Base-by-base conservation (phyloP, 1,140 invertebrate species). In the Monomorium pharaonis region DNA sequence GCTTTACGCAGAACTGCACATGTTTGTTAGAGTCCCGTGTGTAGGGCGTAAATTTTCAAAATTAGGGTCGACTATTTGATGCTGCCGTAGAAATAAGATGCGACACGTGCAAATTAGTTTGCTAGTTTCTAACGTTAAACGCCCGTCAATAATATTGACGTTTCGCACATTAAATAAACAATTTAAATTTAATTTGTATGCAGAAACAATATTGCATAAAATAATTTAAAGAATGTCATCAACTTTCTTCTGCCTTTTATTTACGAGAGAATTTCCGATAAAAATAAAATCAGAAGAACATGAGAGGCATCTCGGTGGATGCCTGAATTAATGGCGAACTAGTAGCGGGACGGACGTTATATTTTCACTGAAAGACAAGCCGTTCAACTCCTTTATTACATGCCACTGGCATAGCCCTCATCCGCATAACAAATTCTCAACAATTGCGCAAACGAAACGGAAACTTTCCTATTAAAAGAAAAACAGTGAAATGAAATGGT, bases 261-360 rank as follows among this genome's bases (percentile, higher is more conserved):
- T 54, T 24, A 69, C n/a, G 21, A 69, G 14, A 69, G 12, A 21
- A 80, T 80, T 80, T 80, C 18, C 77, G 33, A 69, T 27, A n/a
- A 42, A 54, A 42, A 54, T 42, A 5, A 44, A 69, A 1, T 54
- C 33, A 18, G 18, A 30, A 42, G 21, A 69, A 54, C 24, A 27
- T 14, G 16, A 44, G n/a, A 78, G 42, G 2, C 3, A 2, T 24
- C 24, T 69, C 77, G 4, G 47, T 27, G 33, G 47, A 37, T 10
- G 33, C n/a, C 49, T 47, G 58, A 78, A 63, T 65, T 63, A 65
- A 78, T 65, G 12, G 18, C 33, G 54, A 54, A 80, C 18, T 58
- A 37, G 16, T 69, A 69, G 44, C 47, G 10, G 69, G 27, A 69
- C 47, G 42, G 12, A 54, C 0, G 12, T 27, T 80, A 51, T n/a